Evolutionary conservation across 2,113 vertebrate genomes (phyloP).

Genomic region (Macrotis lagotis): DNA sequence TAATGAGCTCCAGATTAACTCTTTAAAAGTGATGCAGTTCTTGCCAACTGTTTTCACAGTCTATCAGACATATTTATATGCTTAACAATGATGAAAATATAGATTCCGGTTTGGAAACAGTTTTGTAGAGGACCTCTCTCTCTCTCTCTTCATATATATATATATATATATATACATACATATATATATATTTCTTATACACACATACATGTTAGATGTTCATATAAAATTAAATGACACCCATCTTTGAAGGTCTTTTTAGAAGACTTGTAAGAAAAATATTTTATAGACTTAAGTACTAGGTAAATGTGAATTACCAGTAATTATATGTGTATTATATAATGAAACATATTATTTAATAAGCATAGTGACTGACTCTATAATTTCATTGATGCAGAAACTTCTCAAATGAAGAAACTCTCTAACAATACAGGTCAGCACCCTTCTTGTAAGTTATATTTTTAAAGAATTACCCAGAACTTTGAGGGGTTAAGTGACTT

Average conservation of each 20-base stretch:
- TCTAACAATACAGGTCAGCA: not conserved
- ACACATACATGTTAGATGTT: not conserved
- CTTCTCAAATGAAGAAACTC: not conserved
- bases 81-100: not conserved
- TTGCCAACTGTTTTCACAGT: not conserved
- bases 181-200: not conserved
- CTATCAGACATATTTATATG: not conserved
- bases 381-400: not conserved
- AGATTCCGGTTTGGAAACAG: not conserved
- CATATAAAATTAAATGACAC: not conserved
- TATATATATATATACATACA: no score
- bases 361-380: not conserved
- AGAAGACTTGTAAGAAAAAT: not conserved
- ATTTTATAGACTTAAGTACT: not conserved
- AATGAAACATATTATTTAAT: not conserved
- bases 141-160: no score
- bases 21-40: not conserved
- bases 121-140: not conserved
- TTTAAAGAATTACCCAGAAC: not conserved
- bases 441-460: not conserved
- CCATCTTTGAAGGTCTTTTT: not conserved
- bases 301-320: not conserved
- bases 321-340: not conserved
- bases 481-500: not conserved
- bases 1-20: constrained; percentile 30